Conservation (phyloP, 2,113 vertebrate genomes). For the Aegithalos caudatus region DNA sequence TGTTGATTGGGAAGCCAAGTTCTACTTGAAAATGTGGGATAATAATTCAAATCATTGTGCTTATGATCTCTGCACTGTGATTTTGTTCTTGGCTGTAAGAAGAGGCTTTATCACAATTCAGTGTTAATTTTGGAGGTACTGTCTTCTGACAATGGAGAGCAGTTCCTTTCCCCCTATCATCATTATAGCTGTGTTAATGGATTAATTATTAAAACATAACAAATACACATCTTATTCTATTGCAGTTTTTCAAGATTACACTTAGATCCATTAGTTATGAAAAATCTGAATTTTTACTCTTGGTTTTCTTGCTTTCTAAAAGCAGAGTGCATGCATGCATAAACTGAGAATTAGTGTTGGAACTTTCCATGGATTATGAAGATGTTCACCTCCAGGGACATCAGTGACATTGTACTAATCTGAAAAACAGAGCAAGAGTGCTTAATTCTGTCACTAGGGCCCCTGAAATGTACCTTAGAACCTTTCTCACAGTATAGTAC, state of each 20-base stretch:
- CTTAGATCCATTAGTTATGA: not conserved
- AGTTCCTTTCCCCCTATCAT: not conserved
- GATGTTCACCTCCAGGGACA: conserved; percentile 1
- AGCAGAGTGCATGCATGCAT: not conserved
- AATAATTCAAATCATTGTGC: not conserved
- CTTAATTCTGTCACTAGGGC: conserved; percentile 25
- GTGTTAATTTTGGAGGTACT: not conserved
- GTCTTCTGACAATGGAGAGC: not conserved
- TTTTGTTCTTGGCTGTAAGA: not conserved
- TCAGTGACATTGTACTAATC: conserved; percentile 12
- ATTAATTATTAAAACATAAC: not conserved
- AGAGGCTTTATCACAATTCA: not conserved
- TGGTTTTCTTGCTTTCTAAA: not conserved
- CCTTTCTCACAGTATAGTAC: not conserved
- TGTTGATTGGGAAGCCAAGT: not conserved
- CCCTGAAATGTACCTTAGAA: not conserved
- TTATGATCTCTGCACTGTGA: not conserved
- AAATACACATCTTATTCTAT: not conserved
- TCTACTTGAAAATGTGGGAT: not conserved
- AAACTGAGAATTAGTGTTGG: not conserved
- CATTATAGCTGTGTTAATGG: accelerated
- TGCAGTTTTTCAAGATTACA: not conserved
- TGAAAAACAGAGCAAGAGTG: not conserved
- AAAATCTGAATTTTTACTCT: not conserved
- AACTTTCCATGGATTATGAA: conserved; percentile 23